These are phyloP conservation scores for Cenopis cana DNA, from an alignment of 2,888 invertebrate species.

Conservation along the genomic window DNA sequence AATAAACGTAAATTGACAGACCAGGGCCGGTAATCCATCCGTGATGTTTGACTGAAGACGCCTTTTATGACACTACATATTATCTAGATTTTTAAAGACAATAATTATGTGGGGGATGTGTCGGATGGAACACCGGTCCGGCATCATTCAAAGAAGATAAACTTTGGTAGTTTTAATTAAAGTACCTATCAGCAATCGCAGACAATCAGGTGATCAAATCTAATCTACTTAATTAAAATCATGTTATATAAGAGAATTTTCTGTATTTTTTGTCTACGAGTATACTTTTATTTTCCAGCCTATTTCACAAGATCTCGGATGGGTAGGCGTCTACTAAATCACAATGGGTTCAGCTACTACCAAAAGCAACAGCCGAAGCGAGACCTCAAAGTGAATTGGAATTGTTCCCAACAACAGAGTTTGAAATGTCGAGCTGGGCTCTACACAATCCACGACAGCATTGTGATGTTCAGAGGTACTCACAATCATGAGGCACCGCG, in stretches of 20 bases:
- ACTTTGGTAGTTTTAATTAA: neutral
- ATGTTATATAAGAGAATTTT: too few relatives aligned
- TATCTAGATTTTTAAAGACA: neutral
- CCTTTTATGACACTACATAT: neutral
- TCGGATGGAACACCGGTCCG: neutral
- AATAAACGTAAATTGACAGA: neutral
- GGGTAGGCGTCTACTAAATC: constrained; percentile 13
- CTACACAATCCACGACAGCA: neutral
- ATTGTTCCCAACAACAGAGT: constrained; percentile 12
- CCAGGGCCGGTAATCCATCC: neutral
- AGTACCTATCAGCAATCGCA: too few relatives aligned
- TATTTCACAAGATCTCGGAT: constrained; percentile 10
- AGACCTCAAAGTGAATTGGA: neutral
- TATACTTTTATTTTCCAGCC: constrained; percentile 16
- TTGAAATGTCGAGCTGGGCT: neutral
- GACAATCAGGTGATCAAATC: too few relatives aligned
- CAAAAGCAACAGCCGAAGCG: neutral
- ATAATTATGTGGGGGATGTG: neutral
- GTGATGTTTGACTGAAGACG: neutral
- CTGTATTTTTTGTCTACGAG: too few relatives aligned
- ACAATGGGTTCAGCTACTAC: constrained; percentile 6
- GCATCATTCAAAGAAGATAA: neutral
- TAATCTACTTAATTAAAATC: too few relatives aligned
- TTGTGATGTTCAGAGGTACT: neutral
- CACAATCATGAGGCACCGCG: neutral